phyloP scores from a whole-genome alignment of 2,888 invertebrate species.

The Mimumesa dahlbomi region DNA sequence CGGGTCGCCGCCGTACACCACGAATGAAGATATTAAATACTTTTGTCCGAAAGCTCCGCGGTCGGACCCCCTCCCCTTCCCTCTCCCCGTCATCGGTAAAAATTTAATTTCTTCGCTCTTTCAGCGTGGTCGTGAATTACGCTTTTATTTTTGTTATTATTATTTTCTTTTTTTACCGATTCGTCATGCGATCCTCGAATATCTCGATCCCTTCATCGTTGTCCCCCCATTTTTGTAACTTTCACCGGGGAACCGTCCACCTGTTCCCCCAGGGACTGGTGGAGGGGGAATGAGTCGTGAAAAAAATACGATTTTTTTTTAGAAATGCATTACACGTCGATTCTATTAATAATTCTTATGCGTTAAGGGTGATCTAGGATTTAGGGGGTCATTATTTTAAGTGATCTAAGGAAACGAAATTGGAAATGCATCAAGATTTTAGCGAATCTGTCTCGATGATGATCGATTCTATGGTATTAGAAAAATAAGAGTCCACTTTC shows the following conservation, averaged over 20 bases:
- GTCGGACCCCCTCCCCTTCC: slow-evolving; percentile 4
- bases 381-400: slow-evolving; percentile 13
- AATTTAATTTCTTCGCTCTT: too few species aligned
- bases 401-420: slow-evolving; percentile 16
- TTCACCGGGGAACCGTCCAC: neutral
- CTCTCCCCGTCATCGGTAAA: neutral
- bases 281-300: neutral
- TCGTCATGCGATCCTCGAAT: too few species aligned
- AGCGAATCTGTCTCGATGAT: slow-evolving; percentile 45
- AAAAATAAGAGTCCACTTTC: slow-evolving; percentile 48
- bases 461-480: slow-evolving; percentile 56
- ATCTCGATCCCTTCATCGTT: too few species aligned
- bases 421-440: slow-evolving; percentile 5
- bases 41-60: slow-evolving; percentile 22
- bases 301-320: neutral
- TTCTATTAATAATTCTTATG: too few species aligned
- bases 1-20: slow-evolving; percentile 5
- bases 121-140: too few species aligned
- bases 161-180: too few species aligned
- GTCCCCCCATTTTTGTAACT: too few species aligned
- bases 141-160: too few species aligned
- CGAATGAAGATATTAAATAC: slow-evolving; percentile 47
- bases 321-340: neutral
- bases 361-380: too few species aligned
- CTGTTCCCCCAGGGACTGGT: neutral